phyloP scores from a whole-genome alignment of 2,113 vertebrate genomes.

The Ranitomeya imitator region DNA sequence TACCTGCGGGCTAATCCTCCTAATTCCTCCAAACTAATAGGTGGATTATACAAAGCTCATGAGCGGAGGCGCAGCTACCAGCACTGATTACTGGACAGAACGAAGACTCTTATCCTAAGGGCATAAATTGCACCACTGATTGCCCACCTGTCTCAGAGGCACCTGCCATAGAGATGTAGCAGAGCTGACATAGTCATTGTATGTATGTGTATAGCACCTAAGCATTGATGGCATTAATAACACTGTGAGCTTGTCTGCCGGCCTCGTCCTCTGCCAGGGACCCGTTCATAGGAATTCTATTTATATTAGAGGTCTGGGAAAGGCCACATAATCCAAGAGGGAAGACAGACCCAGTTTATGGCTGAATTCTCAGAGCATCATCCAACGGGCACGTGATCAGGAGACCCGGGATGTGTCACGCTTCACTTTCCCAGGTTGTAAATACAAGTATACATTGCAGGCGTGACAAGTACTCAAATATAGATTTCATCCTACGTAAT shows the following conservation, averaged over 20 bases:
- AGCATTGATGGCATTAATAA: not conserved
- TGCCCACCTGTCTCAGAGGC: not conserved
- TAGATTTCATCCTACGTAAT: not conserved
- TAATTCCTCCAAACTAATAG: slow-evolving; percentile 13
- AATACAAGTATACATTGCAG: not conserved
- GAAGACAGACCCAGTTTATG: not conserved
- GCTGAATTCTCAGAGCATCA: not conserved
- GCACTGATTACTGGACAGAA: not conserved
- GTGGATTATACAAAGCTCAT: slow-evolving; percentile 8
- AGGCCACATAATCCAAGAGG: slow-evolving; percentile 16
- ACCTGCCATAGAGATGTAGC: not conserved
- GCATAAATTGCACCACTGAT: no score
- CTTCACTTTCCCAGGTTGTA: not conserved
- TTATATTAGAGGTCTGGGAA: slow-evolving; percentile 46
- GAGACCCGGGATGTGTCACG: not conserved
- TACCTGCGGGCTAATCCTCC: slow-evolving; percentile 11
- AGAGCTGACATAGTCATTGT: not conserved
- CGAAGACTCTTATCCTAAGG: not conserved
- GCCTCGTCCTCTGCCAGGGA: not conserved
- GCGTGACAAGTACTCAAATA: not conserved
- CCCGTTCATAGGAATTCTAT: not conserved
- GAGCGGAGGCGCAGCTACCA: not conserved
- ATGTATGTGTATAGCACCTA: no score
- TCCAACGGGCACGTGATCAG: not conserved
- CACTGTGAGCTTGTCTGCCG: not conserved